A percentile compares a stretch with the other conserved stretches of the same genome.
These are phyloP conservation scores for Melanotaenia nigrans DNA, from an alignment of 2,797 vertebrate genomes.

Conservation along the genomic window DNA sequence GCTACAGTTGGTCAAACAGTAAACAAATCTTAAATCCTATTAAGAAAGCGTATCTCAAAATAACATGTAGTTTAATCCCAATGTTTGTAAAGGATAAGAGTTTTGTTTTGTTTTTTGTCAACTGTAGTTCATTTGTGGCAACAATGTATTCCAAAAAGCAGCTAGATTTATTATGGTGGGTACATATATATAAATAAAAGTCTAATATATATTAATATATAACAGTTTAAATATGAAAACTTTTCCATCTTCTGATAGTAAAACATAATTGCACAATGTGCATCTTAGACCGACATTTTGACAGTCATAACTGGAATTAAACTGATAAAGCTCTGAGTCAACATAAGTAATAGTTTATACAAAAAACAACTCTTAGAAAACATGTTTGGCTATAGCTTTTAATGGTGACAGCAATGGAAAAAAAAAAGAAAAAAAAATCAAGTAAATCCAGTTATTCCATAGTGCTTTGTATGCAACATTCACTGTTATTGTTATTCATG, in stretches of 20 bases:
- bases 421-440: conserved; percentile 67
- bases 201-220: too few species aligned
- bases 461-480: conserved; percentile 78
- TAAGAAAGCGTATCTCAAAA: conserved; percentile 67
- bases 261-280: too few species aligned
- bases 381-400: conserved; percentile 58
- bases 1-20: conserved; percentile 31
- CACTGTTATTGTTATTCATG: conserved; percentile 69
- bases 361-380: conserved; percentile 21
- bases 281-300: too few species aligned
- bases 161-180: neutral
- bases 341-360: neutral
- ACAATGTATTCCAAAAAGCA: neutral
- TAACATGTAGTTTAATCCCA: conserved; percentile 65
- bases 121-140: neutral
- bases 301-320: neutral
- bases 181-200: too few species aligned
- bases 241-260: too few species aligned
- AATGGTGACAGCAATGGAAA: conserved; percentile 72
- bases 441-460: conserved; percentile 80
- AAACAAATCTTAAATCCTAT: conserved; percentile 57
- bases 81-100: conserved; percentile 5
- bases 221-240: too few species aligned
- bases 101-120: neutral
- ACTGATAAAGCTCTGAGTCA: neutral